phyloP scores from a whole-genome alignment of 2,888 invertebrate genomes.

The Eupithecia vulgata region DNA sequence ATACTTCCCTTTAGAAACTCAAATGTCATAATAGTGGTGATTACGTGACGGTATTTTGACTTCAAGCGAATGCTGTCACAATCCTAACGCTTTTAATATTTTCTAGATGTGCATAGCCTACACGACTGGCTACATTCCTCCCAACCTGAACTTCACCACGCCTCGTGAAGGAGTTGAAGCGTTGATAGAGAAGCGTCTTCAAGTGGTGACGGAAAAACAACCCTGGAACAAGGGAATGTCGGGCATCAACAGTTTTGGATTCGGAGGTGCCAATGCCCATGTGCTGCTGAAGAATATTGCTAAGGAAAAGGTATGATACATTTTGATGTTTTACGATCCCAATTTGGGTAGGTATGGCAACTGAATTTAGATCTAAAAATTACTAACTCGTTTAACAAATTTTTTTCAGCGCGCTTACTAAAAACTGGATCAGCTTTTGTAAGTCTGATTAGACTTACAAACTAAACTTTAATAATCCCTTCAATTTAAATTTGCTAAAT shows the following conservation, averaged over 20 bases:
- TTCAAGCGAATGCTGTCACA: not conserved
- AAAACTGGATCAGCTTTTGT: no score
- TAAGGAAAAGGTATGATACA: conserved; percentile 77
- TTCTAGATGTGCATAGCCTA: conserved; percentile 89
- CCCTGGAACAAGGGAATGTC: conserved; percentile 89
- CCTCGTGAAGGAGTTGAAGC: conserved; percentile 86
- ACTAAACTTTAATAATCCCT: no score
- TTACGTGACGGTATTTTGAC: not conserved
- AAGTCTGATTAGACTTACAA: not conserved
- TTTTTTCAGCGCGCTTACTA: no score
- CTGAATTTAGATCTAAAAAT: not conserved
- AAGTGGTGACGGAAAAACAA: conserved; percentile 89
- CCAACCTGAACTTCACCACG: conserved; percentile 91
- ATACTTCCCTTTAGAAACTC: no score
- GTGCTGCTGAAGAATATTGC: conserved; percentile 85
- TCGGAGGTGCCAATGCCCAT: conserved; percentile 95
- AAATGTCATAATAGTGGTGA: not conserved
- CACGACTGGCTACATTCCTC: conserved; percentile 91
- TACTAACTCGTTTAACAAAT: no score
- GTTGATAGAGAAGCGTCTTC: conserved; percentile 84
- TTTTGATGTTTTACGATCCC: not conserved
- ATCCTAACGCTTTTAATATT: not conserved
- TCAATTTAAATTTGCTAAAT: no score
- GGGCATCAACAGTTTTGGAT: conserved; percentile 96
- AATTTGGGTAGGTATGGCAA: no score